Base-by-base conservation (phyloP, 2,113 vertebrate genomes). In the Mobula hypostoma region DNA sequence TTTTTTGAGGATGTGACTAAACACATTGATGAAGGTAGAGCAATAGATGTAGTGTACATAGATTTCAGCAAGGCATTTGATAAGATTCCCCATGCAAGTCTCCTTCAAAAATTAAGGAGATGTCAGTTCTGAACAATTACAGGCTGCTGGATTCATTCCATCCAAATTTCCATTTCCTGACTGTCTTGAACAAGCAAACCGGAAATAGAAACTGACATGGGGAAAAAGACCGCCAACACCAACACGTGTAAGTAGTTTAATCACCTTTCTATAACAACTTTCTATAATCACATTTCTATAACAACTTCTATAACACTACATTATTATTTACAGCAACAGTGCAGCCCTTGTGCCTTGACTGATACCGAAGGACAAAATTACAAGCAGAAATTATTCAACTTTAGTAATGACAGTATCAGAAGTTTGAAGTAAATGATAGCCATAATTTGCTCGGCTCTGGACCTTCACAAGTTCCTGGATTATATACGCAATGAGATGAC, bases 401-500 rank as follows among this genome's bases (percentile, higher is more conserved):
- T 66, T 32, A 90, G 15, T 17, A 3, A 63, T 29, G 66, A 66
- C 61, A 66, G 85, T 90, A 99, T 98, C 98, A 99, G 98, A 29
- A 98, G 98, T 88, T 99, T 97, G 95, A 99, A 99, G 96, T 98
- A 98, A 87, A 96, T 97, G 7, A 99, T 96, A 4, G 98, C 98
- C 99, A 99, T 99, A 94, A 98, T 95, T 94, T 99, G 97, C 66
- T 96, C 95, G 0, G 94, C 97, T 94, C 97, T 97, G 27, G 97
- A 7, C 98, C 98, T 0, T 97, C 97, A 0, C 99, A 99, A 0
- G 98, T 98, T 95, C 99, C 98, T 0, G 98, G 98, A 95, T 98
- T 97, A 95, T 99, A 99, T 48, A 98, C 98, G 0, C 96, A 96
- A 95, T 98, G 95, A 2, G 98, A 98, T 0, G 98, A 98, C 96